Conservation (phyloP, 2,113 vertebrate species). For the Pipa parva region DNA sequence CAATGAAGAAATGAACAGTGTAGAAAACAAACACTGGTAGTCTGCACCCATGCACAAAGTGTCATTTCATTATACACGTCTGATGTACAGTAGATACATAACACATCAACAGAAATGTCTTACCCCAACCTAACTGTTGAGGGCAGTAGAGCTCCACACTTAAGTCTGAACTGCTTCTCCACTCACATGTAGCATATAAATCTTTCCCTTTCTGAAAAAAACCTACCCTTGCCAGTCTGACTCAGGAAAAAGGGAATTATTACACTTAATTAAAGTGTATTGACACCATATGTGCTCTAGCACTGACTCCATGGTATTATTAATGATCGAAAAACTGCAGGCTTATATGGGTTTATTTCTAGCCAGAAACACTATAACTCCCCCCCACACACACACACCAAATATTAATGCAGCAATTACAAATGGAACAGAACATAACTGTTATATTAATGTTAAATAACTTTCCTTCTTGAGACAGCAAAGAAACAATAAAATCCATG, state of each 20-base stretch:
- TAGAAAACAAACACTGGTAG: too few relatives aligned
- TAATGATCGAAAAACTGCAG: slow-evolving; percentile 57
- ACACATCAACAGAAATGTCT: not conserved
- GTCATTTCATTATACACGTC: too few relatives aligned
- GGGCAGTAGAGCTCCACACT: slow-evolving; percentile 61
- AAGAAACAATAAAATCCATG: too few relatives aligned
- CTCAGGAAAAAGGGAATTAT: slow-evolving; percentile 79
- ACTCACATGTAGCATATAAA: slow-evolving; percentile 11
- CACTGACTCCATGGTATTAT: slow-evolving; percentile 56
- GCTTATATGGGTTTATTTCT: slow-evolving; percentile 15
- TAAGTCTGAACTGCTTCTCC: not conserved
- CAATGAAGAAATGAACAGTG: too few relatives aligned
- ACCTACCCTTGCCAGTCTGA: slow-evolving; percentile 65
- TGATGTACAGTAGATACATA: not conserved
- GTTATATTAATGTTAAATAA: not conserved
- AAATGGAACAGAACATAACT: not conserved
- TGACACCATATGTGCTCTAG: slow-evolving; percentile 78
- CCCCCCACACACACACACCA: not conserved
- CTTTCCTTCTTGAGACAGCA: not conserved
- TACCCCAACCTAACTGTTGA: slow-evolving; percentile 50
- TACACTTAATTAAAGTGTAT: slow-evolving; percentile 84
- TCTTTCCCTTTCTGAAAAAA: slow-evolving; percentile 57
- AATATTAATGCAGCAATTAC: slow-evolving; percentile 18
- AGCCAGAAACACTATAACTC: not conserved
- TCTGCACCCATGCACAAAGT: too few relatives aligned